Base-by-base conservation (phyloP, 1,140 invertebrate species). In the Rhagoletis pomonella region DNA sequence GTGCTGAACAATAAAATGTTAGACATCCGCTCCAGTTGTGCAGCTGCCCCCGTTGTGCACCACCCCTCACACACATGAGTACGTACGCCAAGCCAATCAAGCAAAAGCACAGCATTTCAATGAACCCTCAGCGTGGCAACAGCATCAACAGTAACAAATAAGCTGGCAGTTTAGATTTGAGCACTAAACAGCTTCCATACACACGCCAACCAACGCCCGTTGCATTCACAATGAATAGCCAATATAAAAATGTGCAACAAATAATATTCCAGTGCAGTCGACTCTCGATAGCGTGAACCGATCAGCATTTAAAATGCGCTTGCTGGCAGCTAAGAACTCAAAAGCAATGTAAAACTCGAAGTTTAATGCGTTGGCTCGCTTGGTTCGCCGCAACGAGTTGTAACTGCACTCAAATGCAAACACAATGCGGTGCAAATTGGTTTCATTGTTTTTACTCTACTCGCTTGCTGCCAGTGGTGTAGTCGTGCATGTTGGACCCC, bases 231-330 rank as follows among this genome's bases (percentile, higher is more conserved):
- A 77, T 58, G 73, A 12, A 29, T 55, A 6, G 73, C 73, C 47
- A 58, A 81, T 73, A 73, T 44, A 81, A 19, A 81, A 50, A 81
- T 55, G 44, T 81, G 73, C 73, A 81, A 81, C 47, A 81, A n/a
- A 81, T 81, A 50, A 81, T 19, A 81, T 81, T 0, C n/a, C n/a
- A 3, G 9, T 39, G 44, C 39, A 73, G 39, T 42, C 14, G 65
- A 39, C 42, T 2, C 65, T 69, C 29, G 65, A 42, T 69, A 69
- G 14, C 2, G 42, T 69, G 39, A 69, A 69, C 65, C 44, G 2
- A 7, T 55, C 10, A 2, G 1, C 1, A 55, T 2, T 55, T 3
- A 0, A 59, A 1, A 12, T 7, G 12, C 58, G 29, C 29, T 29
- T 29, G 29, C 29, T 29, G 29, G 29, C 29, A 29, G 29, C 29